These are phyloP conservation scores for Drosophila birchii DNA, from an alignment of 2,888 invertebrate genomes.

Conservation along the genomic window DNA sequence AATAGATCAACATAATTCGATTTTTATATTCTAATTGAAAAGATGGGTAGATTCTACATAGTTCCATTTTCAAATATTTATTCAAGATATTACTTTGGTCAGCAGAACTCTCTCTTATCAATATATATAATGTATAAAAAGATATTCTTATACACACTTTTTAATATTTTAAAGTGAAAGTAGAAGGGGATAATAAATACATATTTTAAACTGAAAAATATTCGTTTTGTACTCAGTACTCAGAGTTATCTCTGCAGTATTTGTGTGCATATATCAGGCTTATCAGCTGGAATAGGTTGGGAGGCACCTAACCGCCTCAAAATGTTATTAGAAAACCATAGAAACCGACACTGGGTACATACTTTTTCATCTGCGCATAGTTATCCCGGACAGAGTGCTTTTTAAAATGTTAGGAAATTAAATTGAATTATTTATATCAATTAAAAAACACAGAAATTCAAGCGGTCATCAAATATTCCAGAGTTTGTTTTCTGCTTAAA, in stretches of 20 bases:
- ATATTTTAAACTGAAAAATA: conserved; percentile 6
- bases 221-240: conserved; percentile 1
- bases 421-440: background rate
- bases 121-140: too few relatives aligned
- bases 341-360: conserved; percentile 35
- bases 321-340: conserved; percentile 36
- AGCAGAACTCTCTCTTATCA: background rate
- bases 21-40: background rate
- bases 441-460: background rate
- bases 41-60: background rate
- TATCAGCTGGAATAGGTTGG: conserved; percentile 24
- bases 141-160: too few relatives aligned
- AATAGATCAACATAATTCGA: background rate
- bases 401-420: background rate
- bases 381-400: background rate
- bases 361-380: conserved; percentile 22
- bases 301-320: conserved; percentile 6
- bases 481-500: background rate
- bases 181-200: conserved; percentile 2
- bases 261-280: conserved; percentile 13
- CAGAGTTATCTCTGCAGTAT: conserved; percentile 9
- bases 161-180: background rate
- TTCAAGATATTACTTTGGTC: background rate
- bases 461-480: too few relatives aligned
- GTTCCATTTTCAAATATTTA: background rate